These are phyloP conservation scores for Spermophilus dauricus DNA, from an alignment of 2,113 vertebrate genomes.

Conservation along the genomic window DNA sequence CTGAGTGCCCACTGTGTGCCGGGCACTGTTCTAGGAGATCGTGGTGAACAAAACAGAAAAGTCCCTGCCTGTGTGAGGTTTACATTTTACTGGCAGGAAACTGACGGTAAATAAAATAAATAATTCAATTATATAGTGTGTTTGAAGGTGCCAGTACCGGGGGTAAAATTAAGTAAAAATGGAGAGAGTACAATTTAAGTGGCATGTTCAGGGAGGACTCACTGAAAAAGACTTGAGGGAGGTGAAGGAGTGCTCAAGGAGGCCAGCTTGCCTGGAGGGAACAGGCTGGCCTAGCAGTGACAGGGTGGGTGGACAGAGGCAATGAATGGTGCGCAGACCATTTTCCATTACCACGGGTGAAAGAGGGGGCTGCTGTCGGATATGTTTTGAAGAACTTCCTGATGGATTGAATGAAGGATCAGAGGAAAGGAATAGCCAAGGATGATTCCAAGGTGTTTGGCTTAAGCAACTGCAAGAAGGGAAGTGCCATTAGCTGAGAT, in stretches of 20 bases:
- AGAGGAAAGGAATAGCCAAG: neutral
- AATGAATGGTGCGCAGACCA: neutral
- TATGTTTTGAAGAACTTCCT: neutral
- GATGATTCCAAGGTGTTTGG: neutral
- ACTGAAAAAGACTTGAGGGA: neutral
- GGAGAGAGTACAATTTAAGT: neutral
- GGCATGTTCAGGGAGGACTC: neutral
- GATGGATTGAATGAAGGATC: neutral
- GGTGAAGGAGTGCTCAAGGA: neutral
- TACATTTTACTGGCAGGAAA: neutral
- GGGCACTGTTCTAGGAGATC: neutral
- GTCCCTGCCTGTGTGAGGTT: neutral
- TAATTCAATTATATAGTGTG: neutral
- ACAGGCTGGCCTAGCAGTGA: neutral
- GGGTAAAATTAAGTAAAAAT: neutral
- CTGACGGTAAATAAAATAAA: neutral
- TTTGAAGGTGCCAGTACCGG: neutral
- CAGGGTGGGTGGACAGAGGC: neutral
- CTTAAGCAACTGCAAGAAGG: neutral
- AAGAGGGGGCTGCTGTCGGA: neutral
- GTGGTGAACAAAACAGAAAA: neutral
- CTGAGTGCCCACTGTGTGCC: neutral
- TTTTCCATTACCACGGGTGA: neutral
- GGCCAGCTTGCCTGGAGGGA: neutral
- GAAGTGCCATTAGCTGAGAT: neutral